A percentile compares a stretch with the other conserved stretches of the same genome.
Conservation (phyloP, 2,797 vertebrate species). For the Aviceda cuculoides region DNA sequence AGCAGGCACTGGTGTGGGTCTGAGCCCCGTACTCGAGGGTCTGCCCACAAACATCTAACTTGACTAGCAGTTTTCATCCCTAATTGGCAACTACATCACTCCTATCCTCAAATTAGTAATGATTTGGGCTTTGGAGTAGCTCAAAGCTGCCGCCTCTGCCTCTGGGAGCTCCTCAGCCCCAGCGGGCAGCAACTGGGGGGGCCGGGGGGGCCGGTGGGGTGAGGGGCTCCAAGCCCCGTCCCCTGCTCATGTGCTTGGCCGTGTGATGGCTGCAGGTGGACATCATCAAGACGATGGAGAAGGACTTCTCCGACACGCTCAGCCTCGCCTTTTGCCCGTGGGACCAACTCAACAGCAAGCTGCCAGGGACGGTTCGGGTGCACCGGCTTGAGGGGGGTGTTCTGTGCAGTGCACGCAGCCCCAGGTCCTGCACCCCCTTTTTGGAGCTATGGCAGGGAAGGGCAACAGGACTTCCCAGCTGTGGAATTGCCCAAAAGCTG, state of each 20-base stretch:
- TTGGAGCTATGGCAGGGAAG: not conserved
- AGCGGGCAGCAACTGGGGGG: not conserved
- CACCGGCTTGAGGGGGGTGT: too few species aligned
- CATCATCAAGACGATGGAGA: not conserved
- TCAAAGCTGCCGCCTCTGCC: not conserved
- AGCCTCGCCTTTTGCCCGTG: not conserved
- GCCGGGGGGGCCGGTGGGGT: fast-evolving
- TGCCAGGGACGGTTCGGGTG: not conserved
- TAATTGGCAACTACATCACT: not conserved
- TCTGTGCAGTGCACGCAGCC: not conserved
- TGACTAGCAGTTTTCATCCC: too few species aligned
- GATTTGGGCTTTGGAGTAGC: not conserved
- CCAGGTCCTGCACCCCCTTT: not conserved
- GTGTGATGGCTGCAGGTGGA: not conserved
- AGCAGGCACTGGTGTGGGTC: not conserved
- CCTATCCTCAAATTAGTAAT: not conserved
- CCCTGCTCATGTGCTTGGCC: not conserved
- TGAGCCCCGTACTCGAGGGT: not conserved
- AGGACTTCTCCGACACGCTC: not conserved
- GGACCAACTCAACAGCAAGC: not conserved
- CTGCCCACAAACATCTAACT: not conserved
- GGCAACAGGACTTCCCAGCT: not conserved
- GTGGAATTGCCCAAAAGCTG: not conserved
- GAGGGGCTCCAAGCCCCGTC: not conserved
- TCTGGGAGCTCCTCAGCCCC: not conserved